phyloP scores from a whole-genome alignment of 2,888 invertebrate species.

The Empis livida region DNA sequence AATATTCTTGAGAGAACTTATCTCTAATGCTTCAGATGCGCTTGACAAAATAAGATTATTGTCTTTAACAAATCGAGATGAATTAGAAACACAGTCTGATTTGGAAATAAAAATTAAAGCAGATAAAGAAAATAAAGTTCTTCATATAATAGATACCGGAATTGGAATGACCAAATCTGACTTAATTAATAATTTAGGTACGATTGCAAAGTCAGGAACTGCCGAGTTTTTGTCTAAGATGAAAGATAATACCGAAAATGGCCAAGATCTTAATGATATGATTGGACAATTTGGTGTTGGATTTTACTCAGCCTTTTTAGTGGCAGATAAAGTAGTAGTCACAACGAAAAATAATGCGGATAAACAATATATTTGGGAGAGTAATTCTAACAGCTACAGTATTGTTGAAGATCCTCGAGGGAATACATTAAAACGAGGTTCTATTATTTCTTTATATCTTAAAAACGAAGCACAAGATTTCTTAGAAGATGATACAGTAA shows the following conservation, averaged over 20 bases:
- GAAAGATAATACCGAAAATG: conserved; percentile 46
- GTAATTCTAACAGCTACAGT: conserved; percentile 80
- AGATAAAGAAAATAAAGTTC: conserved; percentile 79
- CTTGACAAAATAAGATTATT: conserved; percentile 93
- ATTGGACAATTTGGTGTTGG: conserved; percentile 99
- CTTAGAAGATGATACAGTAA: conserved; percentile 82
- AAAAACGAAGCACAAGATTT: conserved; percentile 97
- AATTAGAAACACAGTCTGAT: conserved; percentile 67
- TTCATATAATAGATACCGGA: conserved; percentile 94
- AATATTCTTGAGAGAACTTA: conserved; percentile 94
- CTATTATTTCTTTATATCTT: conserved; percentile 71
- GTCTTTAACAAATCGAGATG: conserved; percentile 74
- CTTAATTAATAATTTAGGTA: conserved; percentile 90
- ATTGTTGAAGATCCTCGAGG: conserved; percentile 92
- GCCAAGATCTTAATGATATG: conserved; percentile 84
- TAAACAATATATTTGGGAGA: conserved; percentile 95
- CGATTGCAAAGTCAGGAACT: conserved; percentile 96
- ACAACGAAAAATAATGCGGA: conserved; percentile 92
- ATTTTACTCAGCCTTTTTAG: conserved; percentile 96
- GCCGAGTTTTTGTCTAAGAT: conserved; percentile 90
- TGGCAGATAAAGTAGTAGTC: conserved; percentile 92
- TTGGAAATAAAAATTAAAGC: conserved; percentile 82
- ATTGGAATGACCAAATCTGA: conserved; percentile 95
- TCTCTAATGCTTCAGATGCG: conserved; percentile 98
- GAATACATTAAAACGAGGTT: conserved; percentile 78